Base-by-base conservation (phyloP, 2,113 vertebrate species). In the Callochromis pleurospilus region DNA sequence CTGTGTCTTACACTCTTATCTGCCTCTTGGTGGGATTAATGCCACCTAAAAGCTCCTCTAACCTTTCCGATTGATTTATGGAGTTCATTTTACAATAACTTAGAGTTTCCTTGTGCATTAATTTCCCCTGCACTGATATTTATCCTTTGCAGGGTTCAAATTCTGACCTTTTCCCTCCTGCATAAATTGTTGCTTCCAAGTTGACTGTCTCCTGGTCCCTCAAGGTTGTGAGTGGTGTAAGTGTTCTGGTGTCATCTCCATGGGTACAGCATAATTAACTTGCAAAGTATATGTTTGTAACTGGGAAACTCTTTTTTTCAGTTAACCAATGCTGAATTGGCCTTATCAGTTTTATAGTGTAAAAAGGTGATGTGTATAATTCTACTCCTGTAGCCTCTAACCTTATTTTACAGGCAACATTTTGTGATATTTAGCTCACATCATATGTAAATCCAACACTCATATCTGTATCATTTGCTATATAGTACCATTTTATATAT, bases 21-120 rank as follows among this genome's bases (percentile, higher is more conserved):
- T 56, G 49, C 81, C 81, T 94, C 86, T 90, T 82, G n/a, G 36
- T 47, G 55, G 95, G 96, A 97, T 95, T 96, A 95, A 96, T 95
- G 93, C 80, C 86, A 88, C 89, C 93, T 88, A 80, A 90, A 88
- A 92, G 88, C 80, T 90, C 81, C 81, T 51, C 62, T 96, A 95
- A 95, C 92, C 96, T 95, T 91, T 93, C 77, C 91, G 93, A 95
- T 94, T 90, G 96, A 96, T 96, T 96, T 92, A 97, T 96, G 93
- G 94, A 96, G 90, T 95, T 94, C 81, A 89, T 75, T 51, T 90
- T 93, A 92, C 90, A 93, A 94, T 95, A 95, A 94, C 92, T 90
- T 93, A 90, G 83, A 89, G 87, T 93, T 93, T 95, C 89, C 80
- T 82, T 88, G 88, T 86, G 85, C 90, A 90, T 94, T 90, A 70